Conservation (phyloP, 30 jellyfish, hydroid and myxozoan genomes). For the Rhopilema esculentum region DNA sequence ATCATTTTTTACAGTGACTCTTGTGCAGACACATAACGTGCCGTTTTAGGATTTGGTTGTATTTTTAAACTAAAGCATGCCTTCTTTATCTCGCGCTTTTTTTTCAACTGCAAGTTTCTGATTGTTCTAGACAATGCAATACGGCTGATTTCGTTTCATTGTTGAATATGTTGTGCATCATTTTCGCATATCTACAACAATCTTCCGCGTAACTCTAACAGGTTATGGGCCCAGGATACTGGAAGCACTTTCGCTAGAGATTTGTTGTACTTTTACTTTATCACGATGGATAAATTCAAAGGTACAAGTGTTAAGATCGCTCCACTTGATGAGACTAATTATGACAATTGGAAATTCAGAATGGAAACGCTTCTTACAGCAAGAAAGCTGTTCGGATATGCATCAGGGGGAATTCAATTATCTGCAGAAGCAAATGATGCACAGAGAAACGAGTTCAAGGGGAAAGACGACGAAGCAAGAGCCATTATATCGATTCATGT, state of each 20-base stretch:
- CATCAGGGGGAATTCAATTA: constrained; percentile 36
- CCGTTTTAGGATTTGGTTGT: too few species aligned
- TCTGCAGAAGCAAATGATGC: constrained; percentile 5
- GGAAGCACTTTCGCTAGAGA: not conserved
- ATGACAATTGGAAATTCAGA: constrained; percentile 22
- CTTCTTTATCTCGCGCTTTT: too few species aligned
- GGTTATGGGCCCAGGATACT: constrained; percentile 37
- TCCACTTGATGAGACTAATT: constrained; percentile 24
- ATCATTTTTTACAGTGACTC: too few species aligned
- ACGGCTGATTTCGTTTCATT: not conserved
- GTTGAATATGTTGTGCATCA: not conserved
- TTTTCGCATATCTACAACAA: not conserved
- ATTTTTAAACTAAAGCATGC: too few species aligned
- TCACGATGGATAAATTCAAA: constrained; percentile 18
- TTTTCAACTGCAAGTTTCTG: too few species aligned
- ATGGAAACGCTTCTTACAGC: constrained; percentile 36
- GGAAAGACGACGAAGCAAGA: constrained; percentile 38
- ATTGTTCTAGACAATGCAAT: too few species aligned
- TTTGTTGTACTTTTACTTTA: not conserved
- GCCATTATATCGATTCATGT: constrained; percentile 41
- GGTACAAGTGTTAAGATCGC: constrained; percentile 45
- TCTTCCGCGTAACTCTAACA: not conserved
- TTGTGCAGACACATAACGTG: too few species aligned
- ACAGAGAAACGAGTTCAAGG: constrained; percentile 21
- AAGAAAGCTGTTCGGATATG: constrained; percentile 6